Base-by-base conservation (phyloP, 1,140 invertebrate genomes). In the Drosophila malerkotliana region DNA sequence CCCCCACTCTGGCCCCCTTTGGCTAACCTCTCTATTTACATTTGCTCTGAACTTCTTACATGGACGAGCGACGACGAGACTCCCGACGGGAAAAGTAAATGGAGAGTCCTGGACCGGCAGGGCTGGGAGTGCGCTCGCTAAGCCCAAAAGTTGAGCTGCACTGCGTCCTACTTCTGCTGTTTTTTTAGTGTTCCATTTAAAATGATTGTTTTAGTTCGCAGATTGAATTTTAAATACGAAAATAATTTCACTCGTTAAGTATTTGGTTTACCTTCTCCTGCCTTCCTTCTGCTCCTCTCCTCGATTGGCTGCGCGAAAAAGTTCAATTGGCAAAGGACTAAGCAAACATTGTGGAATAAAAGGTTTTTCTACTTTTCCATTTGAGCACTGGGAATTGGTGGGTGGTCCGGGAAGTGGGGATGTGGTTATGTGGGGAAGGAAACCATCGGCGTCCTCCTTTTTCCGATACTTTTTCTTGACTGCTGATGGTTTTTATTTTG, bases 171-270 rank as follows among this genome's bases (percentile, higher is more conserved):
- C 41, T 49, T 24, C 4, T 47, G 26, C 12, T 41, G 12, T 12
- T 41, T 3, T 28, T 26, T 49, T 49, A 12, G 18, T 18, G 15
- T 28, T 24, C 28, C 54, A 34, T 32, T 48, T 9, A 18, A 21
- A 47, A 14, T 53, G 30, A 7, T 39, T 90, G 87, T 90, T 90
- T 90, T 90, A 90, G 87, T 90, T 90, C 63, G 69, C 68, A 90
- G 87, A 90, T 90, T 90, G 87, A 85, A 90, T 90, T 90, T 90
- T 90, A 90, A 89, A 90, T 90, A 90, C 79, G 81, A 90, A 90
- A 90, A 90, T 85, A 90, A 79, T 85, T 90, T 82, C 79, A 85
- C 85, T 79, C 66, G 68, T 59, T 89, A 89, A 89, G 84, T 89
- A 89, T 89, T 81, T 78, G 73, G 53, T 52, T 52, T 72, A 24